phyloP scores from a whole-genome alignment of 2,888 invertebrate genomes.

The Enchytraeus crypticus region DNA sequence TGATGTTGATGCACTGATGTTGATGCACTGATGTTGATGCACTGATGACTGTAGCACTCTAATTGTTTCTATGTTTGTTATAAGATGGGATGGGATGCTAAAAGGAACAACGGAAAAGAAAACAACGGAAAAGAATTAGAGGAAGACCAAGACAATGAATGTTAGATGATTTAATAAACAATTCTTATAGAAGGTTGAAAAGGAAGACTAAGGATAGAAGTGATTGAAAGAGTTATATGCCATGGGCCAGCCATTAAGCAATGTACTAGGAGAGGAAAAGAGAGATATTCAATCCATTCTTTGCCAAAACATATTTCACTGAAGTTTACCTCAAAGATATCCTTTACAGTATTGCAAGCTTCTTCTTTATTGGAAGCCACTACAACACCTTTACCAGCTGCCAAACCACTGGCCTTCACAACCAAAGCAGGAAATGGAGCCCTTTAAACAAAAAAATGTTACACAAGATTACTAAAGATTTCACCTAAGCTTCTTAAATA shows the following conservation, averaged over 20 bases:
- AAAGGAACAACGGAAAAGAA: not conserved
- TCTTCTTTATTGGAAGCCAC: slow-evolving; percentile 70
- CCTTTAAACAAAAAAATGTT: slow-evolving; percentile 49
- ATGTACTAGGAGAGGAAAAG: too few relatives aligned
- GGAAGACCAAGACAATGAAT: too few relatives aligned
- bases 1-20: too few relatives aligned
- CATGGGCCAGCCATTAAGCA: too few relatives aligned
- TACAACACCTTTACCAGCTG: slow-evolving; percentile 94
- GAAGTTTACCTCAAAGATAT: slow-evolving; percentile 56
- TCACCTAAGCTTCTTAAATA: not conserved
- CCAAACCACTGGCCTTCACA: slow-evolving; percentile 89
- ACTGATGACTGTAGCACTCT: too few relatives aligned
- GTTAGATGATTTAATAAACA: too few relatives aligned
- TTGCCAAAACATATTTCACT: slow-evolving; percentile 66
- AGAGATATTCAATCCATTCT: slow-evolving; percentile 75
- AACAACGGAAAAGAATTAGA: too few relatives aligned
- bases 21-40: too few relatives aligned
- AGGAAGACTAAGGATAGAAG: too few relatives aligned
- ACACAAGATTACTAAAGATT: not conserved
- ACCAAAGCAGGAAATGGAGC: slow-evolving; percentile 66
- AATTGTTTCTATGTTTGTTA: too few relatives aligned
- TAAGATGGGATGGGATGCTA: not conserved
- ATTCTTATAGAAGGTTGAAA: too few relatives aligned
- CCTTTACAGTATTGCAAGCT: slow-evolving; percentile 74
- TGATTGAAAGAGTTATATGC: too few relatives aligned